Evolutionary conservation across 2,113 vertebrate species (phyloP).

Genomic region (Hystrix cristata): DNA sequence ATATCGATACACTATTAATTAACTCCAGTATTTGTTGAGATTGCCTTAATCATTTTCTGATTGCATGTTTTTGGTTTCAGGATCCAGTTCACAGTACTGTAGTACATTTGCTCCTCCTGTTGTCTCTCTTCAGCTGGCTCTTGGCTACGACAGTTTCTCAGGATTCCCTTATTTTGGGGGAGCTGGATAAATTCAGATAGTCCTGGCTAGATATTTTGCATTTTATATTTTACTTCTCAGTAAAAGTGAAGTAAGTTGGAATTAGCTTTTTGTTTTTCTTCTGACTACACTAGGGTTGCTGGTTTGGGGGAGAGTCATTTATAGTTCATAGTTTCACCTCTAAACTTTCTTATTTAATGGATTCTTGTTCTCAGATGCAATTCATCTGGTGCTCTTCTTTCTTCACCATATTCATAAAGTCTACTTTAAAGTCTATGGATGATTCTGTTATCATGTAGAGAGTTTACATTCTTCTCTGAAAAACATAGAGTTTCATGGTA

Average conservation of each 20-base stretch:
- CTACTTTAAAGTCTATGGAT: neutral
- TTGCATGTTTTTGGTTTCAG: neutral
- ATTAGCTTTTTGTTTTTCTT: neutral
- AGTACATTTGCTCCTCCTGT: neutral
- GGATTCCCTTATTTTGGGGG: neutral
- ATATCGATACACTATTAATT: neutral
- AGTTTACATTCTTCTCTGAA: neutral
- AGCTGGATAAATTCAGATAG: neutral
- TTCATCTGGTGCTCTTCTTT: neutral
- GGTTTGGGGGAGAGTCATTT: neutral
- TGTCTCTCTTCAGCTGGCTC: neutral
- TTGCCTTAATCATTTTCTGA: neutral
- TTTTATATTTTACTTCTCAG: neutral
- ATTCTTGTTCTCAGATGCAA: neutral
- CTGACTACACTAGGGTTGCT: neutral
- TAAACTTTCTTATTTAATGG: neutral
- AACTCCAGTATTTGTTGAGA: neutral
- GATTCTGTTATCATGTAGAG: neutral
- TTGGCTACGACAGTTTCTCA: neutral
- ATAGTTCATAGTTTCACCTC: neutral
- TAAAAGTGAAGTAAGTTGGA: neutral
- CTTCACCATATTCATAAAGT: neutral
- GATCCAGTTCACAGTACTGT: fast-evolving
- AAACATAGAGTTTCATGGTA: neutral
- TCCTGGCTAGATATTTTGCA: neutral